phyloP scores from a whole-genome alignment of 2,113 vertebrate genomes.

The Thunnus thynnus region DNA sequence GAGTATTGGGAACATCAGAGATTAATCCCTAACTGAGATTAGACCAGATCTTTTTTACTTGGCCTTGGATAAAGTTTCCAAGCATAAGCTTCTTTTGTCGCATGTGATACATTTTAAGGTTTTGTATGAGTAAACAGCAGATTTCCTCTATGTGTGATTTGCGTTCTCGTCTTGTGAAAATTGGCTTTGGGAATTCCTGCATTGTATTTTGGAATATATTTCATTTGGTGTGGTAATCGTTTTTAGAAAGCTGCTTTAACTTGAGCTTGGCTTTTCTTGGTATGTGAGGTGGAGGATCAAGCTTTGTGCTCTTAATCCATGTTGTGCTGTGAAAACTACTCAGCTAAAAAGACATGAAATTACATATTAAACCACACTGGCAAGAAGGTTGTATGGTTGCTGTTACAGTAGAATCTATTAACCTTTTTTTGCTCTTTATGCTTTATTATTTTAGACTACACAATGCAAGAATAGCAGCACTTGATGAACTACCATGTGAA shows the following conservation, averaged over 20 bases:
- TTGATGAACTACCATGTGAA: too few relatives aligned
- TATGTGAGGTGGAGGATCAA: slow-evolving; percentile 41
- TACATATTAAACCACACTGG: slow-evolving; percentile 15
- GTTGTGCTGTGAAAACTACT: slow-evolving; percentile 34
- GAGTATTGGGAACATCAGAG: slow-evolving; percentile 2
- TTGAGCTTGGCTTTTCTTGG: slow-evolving; percentile 34
- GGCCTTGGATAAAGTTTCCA: slow-evolving; percentile 47
- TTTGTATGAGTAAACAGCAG: slow-evolving; percentile 20
- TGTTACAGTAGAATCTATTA: not conserved
- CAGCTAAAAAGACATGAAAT: slow-evolving; percentile 16
- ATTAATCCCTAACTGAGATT: slow-evolving; percentile 20
- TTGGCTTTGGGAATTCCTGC: slow-evolving; percentile 45
- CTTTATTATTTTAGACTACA: too few relatives aligned
- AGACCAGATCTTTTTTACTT: slow-evolving; percentile 35
- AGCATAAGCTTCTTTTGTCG: slow-evolving; percentile 29
- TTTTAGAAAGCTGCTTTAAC: slow-evolving; percentile 62
- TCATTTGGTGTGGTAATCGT: slow-evolving; percentile 57
- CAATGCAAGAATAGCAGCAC: too few relatives aligned
- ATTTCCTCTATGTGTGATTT: slow-evolving; percentile 37
- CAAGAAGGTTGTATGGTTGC: not conserved
- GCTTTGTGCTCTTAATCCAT: slow-evolving; percentile 55
- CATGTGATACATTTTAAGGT: slow-evolving; percentile 18
- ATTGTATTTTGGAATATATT: slow-evolving; percentile 42
- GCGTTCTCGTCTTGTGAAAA: slow-evolving; percentile 34
- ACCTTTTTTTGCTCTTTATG: too few relatives aligned